Base-by-base conservation (phyloP, 2,888 invertebrate genomes). In the Pseudanteris insignis region DNA sequence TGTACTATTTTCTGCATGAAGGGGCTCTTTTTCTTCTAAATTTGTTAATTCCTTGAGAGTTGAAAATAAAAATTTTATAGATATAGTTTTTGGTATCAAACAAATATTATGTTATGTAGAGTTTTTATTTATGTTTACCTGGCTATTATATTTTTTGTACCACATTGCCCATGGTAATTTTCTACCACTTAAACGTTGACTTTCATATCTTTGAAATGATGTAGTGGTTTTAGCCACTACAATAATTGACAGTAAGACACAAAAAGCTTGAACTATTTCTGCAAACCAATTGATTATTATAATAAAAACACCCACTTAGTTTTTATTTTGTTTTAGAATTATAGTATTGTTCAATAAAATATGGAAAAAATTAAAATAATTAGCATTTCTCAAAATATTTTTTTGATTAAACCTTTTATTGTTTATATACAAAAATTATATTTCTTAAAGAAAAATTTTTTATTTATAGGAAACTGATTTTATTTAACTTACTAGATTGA, bases 181-280 rank as follows among this genome's bases (percentile, higher is more conserved):
- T 34, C 86, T 84, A 0, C 91, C 91, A 41, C 86, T 86, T 21
- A 88, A 72, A 70, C 89, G 88, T 79, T 91, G 90, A 65, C 90
- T 86, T 79, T 90, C 90, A 72, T 91, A 91, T 72, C 90, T 84
- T 78, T 91, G 88, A 71, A 88, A 91, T 13, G 86, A 81, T 14
- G 88, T 86, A 9, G 89, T 89, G 26, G 88, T 87, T 47, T 86
- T 84, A 0, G 91, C 86, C 81, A 91, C 83, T 71, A 89, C 84
- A 14, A 88, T 81, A 24, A 89, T 81, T 1, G 90, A 88, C 64
- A 88, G 84, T 1, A 88, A 72, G 53, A 91, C 83, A 69, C 88
- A 87, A 2, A 89, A 79, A 6, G 86, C 82, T 78, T 90, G 89
- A 47, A 88, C 82, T 50, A 84, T 82, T 66, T 86, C 91, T 90